Base-by-base conservation (phyloP, 2,888 invertebrate genomes). In the Lithophane leautieri region DNA sequence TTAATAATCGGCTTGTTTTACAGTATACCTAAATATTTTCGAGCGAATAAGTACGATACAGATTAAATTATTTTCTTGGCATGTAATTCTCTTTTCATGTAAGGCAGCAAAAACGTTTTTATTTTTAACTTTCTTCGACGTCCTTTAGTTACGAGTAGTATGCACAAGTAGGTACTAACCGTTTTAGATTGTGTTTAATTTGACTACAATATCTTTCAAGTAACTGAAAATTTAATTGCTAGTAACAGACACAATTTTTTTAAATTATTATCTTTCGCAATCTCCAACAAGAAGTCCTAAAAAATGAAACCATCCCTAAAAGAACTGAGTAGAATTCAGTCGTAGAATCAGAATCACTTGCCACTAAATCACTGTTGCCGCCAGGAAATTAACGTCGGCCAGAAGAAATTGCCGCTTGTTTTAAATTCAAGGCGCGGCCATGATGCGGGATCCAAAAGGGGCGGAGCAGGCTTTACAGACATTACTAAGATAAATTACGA, bases 401-500 rank as follows among this genome's bases (percentile, higher is more conserved):
- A 78, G 80, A 87, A 87, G 92, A 93, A 93, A 92, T 91, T 79
- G 86, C 88, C 88, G 88, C 90, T 91, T 89, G 90, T 93, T 94
- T 95, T 92, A 94, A 94, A 93, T 92, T 92, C 92, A 88, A 88
- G 86, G 84, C 83, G 88, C 84, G 91, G 87, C 91, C 91, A 40
- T 80, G 90, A 90, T 90, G 90, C 92, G 89, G 90, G 92, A 96
- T 94, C 94, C 92, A 94, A 94, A 95, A 95, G 93, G 92, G 96
- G 95, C 95, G 95, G 92, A 90, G 91, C 89, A 82, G 84, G 89
- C 90, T 91, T 90, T 90, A 87, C 89, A 88, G 93, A 92, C 94
- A 94, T 95, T 95, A 94, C 93, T 88, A 91, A 95, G 95, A 96
- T 94, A 94, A 95, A 95, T 95, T 94, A 94, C 93, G 89, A 83